Percentiles rank a stretch among this genome's conserved stretches.
Conservation (phyloP, 2,113 vertebrate genomes). For the Chloebia gouldiae region DNA sequence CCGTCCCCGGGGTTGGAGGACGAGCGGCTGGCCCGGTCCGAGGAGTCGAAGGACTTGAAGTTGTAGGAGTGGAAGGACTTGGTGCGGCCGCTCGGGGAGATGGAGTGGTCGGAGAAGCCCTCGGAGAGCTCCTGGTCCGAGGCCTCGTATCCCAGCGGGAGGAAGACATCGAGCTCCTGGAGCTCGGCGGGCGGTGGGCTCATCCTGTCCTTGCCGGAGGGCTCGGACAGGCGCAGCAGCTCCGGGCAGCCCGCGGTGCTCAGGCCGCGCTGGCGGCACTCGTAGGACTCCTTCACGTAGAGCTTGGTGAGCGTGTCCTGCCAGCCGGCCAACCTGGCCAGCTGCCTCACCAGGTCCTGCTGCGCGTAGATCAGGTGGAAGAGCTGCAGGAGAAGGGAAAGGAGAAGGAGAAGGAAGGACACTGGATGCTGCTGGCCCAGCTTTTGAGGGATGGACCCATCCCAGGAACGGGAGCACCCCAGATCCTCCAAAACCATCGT, state of each 20-base stretch:
- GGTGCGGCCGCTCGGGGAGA: slow-evolving; percentile 64
- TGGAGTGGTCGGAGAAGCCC: slow-evolving; percentile 80
- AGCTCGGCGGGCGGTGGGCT: accelerated
- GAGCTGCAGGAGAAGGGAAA: slow-evolving; percentile 72
- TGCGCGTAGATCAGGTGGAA: slow-evolving; percentile 90
- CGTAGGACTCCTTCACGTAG: slow-evolving; percentile 88
- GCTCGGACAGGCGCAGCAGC: neutral
- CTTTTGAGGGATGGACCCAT: neutral
- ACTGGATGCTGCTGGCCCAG: neutral
- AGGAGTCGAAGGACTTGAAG: slow-evolving; percentile 86
- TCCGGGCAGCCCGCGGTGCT: slow-evolving; percentile 18
- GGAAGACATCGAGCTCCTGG: slow-evolving; percentile 74
- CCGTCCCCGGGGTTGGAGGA: slow-evolving; percentile 80
- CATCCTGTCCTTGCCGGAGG: neutral
- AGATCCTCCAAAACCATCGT: neutral
- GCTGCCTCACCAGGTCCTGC: slow-evolving; percentile 85
- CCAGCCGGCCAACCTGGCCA: slow-evolving; percentile 87
- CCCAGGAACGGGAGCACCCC: neutral
- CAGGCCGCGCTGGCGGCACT: slow-evolving; percentile 66
- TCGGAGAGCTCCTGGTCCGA: slow-evolving; percentile 75
- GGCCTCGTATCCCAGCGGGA: slow-evolving; percentile 71
- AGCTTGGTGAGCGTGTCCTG: slow-evolving; percentile 94
- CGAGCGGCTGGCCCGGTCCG: slow-evolving; percentile 78
- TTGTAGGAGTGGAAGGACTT: slow-evolving; percentile 73
- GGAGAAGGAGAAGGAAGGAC: neutral